Evolutionary conservation across 53 echinoderm and acorn worm genomes (phyloP), one percentile per base, ranked within the genome.

Genomic region (Stichopus horrens): DNA sequence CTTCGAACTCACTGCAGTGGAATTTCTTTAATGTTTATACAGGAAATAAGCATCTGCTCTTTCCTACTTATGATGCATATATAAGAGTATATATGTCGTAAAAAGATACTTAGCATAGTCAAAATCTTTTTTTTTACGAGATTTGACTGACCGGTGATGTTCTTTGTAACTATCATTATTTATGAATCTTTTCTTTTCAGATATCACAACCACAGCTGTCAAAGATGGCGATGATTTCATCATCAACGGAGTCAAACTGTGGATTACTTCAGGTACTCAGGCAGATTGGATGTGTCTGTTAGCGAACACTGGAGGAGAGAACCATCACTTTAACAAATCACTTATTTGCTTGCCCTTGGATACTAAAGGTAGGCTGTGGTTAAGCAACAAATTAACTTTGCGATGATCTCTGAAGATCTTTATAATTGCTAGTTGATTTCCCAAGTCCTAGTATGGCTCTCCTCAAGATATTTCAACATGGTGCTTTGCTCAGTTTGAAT

Each of bases 211-310:
- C 1, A 94, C 57, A 74, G 97, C 97, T 4, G 93, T 91, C 88
- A 97, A 97, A 89, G 86, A 91, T 65, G 97, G 93, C 10, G 97
- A 92, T 63, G 97, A 97, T 56, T 97, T 94, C 87, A 75, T 97
- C 18, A 97, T 97, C 83, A 97, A 97, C 74, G 97, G 97, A 54
- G 91, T 90, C 22, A 97, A 97, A 90, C 86, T 93, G 91, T 97
- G 97, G 97, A 97, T 91, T 13, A 97, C 97, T 54, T 95, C 93
- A 79, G 95, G 97, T 0, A 90, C 91, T 9, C 94, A 97, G 77
- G 95, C 95, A 21, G 97, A 97, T 83, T 97, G 97, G 97, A 95
- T 92, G 59, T 97, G 97, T 71, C 90, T 95, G 21, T 86, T 97
- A 54, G 97, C 90, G 6, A 97, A 97, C 82, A 97, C 97, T 19